Evolutionary conservation across 2,888 invertebrate species (phyloP).

Genomic region (Hirtodrosophila duncani): DNA sequence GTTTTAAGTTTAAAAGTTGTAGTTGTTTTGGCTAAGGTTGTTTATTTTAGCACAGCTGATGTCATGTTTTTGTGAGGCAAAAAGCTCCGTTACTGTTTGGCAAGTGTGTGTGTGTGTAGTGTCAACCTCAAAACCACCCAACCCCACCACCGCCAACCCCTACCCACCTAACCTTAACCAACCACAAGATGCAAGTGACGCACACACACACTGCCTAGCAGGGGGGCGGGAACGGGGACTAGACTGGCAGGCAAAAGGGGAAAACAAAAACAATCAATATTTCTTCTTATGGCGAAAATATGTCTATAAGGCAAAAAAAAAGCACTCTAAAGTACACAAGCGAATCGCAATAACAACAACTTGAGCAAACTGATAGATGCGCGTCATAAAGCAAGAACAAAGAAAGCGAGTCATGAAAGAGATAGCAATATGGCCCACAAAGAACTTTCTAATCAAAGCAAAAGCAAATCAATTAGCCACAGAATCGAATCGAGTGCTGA

Average conservation of each 20-base stretch:
- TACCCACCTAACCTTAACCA: too few species aligned
- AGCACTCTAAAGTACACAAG: conserved; percentile 21
- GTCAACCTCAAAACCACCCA: too few species aligned
- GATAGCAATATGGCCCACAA: conserved; percentile 21
- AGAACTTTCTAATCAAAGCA: conserved; percentile 57
- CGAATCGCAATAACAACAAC: conserved; percentile 25
- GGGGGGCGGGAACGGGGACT: too few species aligned
- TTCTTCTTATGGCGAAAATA: conserved; percentile 48
- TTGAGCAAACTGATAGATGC: conserved; percentile 35
- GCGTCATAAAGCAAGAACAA: conserved; percentile 52
- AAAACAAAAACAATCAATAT: conserved; percentile 48
- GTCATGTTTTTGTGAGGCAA: conserved; percentile 37
- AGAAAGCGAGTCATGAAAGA: conserved; percentile 23
- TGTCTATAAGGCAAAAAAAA: conserved; percentile 27
- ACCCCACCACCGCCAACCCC: too few species aligned
- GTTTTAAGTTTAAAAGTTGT: conserved; percentile 14
- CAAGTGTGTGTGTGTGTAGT: background rate
- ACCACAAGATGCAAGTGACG: conserved; percentile 42
- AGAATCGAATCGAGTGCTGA: too few species aligned
- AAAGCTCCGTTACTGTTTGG: conserved; percentile 33
- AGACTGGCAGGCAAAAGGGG: conserved; percentile 1
- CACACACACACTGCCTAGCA: too few species aligned
- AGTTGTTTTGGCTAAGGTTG: conserved; percentile 19
- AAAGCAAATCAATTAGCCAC: conserved; percentile 49
- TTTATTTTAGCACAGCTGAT: conserved; percentile 57